These are phyloP conservation scores for Allolobophora icterica DNA, from an alignment of 2,888 invertebrate genomes.

Conservation along the genomic window DNA sequence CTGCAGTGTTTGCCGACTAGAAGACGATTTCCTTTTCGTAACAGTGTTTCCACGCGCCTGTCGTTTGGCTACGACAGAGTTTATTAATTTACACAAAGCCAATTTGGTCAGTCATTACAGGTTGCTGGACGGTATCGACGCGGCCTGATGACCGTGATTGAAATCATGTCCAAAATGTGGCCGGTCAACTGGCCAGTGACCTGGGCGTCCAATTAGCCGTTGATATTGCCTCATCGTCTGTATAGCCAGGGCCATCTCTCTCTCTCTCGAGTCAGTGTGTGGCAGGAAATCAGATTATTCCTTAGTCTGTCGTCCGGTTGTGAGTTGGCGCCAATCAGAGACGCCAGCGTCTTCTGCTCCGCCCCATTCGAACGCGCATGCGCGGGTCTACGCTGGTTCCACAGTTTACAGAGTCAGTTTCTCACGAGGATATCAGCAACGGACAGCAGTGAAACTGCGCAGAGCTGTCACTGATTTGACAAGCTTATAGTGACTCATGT, in stretches of 20 bases:
- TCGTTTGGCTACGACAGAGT: not conserved
- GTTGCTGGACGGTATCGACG: not conserved
- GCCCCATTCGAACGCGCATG: not conserved
- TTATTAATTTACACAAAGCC: conserved; percentile 27
- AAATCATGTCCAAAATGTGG: conserved; percentile 2
- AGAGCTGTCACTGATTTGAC: conserved; percentile 5
- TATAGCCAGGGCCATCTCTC: not conserved
- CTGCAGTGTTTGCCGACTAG: not conserved
- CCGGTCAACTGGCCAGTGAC: conserved; percentile 23
- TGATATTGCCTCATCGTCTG: conserved; percentile 25
- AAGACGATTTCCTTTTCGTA: conserved; percentile 17
- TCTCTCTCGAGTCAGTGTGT: not conserved
- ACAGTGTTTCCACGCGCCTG: not conserved
- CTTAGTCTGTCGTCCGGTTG: not conserved
- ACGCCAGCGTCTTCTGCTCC: conserved; percentile 21
- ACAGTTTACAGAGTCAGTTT: not conserved
- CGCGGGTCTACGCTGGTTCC: conserved; percentile 19
- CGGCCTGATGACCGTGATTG: not conserved
- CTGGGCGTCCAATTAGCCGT: conserved; percentile 24
- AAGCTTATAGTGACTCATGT: not conserved
- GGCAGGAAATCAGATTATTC: conserved; percentile 27
- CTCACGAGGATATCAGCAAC: conserved; percentile 5
- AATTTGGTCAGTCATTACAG: conserved; percentile 23
- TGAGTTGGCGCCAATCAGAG: conserved; percentile 26
- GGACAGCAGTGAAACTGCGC: conserved; percentile 2